Evolutionary conservation across 2,888 invertebrate genomes (phyloP), one percentile per base, ranked within the genome.

Genomic region (Lasius fuliginosus): DNA sequence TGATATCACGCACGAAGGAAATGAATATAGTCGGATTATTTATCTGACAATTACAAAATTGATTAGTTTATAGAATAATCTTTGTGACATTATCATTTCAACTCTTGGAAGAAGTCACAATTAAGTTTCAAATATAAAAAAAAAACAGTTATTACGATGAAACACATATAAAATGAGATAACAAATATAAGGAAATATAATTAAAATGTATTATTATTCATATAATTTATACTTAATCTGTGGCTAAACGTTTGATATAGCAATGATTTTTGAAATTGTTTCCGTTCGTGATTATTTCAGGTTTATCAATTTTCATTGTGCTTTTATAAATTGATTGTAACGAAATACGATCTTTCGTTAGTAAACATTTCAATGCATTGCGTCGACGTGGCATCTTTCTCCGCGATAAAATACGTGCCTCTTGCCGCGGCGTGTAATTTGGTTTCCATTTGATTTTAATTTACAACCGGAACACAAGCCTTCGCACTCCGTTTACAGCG

Each of bases 371-470:
- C 76, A 76, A 40, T 64, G 53, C 53, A 15, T 64, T 76, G 60
- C 23, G 53, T 23, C 40, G 49, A 27, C 36, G n/a, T 23, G 42
- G 58, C 58, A 64, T 79, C 73, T 81, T 81, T 73, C 12, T 23
- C 58, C 73, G 46, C 64, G 62, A 68, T 67, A 77, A 83, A 83
- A 79, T 83, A 83, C 58, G 67, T 42, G 58, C 9, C 5, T 60
- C 65, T n/a, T 64, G 49, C 42, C 46, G 18, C 73, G 73, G 42
- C 33, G 18, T 46, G 69, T 83, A 85, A 83, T 85, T 82, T 69
- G 79, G 62, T 76, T 83, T 76, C 69, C 69, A 76, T 85, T 75
- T 83, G 68, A 83, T 85, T 85, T 84, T 85, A 82, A 85, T 83
- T 85, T 83, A 85, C 69, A 73, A 60, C 58, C 56, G 49, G 40